Evolutionary conservation across 2,113 vertebrate genomes (phyloP).

Genomic region (Gymnarchus niloticus): DNA sequence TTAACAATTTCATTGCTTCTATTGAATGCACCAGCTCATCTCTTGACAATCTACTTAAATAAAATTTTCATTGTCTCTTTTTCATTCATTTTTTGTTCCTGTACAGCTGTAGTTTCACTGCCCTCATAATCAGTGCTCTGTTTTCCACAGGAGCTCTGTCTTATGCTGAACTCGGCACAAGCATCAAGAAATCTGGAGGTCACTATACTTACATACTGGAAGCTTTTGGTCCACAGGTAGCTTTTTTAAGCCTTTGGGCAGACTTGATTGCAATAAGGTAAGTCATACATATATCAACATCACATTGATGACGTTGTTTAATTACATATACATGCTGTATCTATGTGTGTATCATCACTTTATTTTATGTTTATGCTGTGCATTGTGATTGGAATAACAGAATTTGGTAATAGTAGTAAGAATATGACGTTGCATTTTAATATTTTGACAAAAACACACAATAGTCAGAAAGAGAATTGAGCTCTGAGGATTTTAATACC

Average conservation of each 20-base stretch:
- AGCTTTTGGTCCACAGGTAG: conserved; percentile 85
- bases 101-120: not conserved
- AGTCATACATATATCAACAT: conserved; percentile 33
- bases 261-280: conserved; percentile 90
- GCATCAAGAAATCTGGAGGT: conserved; percentile 91
- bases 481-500: conserved; percentile 23
- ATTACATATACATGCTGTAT: no score
- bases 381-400: no score
- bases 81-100: not conserved
- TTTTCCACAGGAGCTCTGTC: conserved; percentile 75
- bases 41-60: no score
- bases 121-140: not conserved
- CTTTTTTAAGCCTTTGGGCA: conserved; percentile 87
- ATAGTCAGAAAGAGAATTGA: not conserved
- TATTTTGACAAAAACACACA: not conserved
- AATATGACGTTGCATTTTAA: not conserved
- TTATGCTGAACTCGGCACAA: conserved; percentile 91
- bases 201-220: conserved; percentile 94
- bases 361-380: no score
- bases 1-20: no score
- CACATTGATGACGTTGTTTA: no score
- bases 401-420: no score
- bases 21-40: no score
- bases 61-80: not conserved
- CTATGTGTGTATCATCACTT: no score